A percentile compares a stretch with the other conserved stretches of the same genome.
Evolutionary conservation across 2,113 vertebrate species (phyloP).

Genomic region (Strix uralensis): DNA sequence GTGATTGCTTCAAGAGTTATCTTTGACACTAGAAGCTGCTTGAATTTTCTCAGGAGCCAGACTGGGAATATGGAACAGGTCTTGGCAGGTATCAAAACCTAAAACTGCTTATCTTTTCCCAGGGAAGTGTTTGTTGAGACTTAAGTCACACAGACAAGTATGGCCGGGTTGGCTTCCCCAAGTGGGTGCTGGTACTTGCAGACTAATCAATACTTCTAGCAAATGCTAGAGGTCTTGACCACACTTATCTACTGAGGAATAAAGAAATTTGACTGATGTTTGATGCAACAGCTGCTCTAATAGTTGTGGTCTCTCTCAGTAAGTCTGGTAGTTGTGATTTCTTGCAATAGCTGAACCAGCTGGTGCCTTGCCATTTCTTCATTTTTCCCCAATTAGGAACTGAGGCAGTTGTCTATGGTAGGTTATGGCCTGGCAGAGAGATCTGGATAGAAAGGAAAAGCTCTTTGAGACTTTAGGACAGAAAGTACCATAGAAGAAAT

Average conservation of each 20-base stretch:
- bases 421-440: background rate
- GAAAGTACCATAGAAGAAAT: background rate
- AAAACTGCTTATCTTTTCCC: background rate
- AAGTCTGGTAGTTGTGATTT: background rate
- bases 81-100: background rate
- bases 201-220: background rate
- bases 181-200: background rate
- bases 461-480: background rate
- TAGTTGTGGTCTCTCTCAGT: background rate
- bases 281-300: background rate
- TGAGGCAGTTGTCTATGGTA: background rate
- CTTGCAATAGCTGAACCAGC: background rate
- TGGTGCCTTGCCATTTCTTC: background rate
- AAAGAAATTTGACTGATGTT: background rate
- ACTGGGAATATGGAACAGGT: background rate
- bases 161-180: background rate
- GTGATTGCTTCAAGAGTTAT: background rate
- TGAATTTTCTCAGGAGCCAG: background rate
- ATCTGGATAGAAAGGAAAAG: background rate
- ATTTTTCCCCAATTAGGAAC: background rate
- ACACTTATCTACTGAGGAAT: background rate
- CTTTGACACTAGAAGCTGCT: background rate
- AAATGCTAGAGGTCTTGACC: background rate
- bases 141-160: background rate
- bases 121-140: background rate